Evolutionary conservation across 2,888 invertebrate species (phyloP), one percentile per base, ranked within the genome.

Genomic region (Sthenelais limicola): DNA sequence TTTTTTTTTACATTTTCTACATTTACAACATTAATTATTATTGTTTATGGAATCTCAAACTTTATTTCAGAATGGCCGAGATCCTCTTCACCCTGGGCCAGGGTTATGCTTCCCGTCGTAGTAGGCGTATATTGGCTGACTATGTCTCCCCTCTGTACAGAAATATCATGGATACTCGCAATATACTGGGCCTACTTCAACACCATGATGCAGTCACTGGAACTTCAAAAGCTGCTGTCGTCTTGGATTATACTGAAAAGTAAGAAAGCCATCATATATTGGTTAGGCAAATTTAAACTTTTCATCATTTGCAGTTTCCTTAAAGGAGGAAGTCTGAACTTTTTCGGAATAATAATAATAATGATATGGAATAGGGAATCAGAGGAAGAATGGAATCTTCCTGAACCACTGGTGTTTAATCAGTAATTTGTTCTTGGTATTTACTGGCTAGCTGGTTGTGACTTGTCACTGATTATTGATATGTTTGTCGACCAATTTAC

Each of bases 141-240:
- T 15, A 47, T 26, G 68, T 49, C 7, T 7, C 68, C 7, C n/a
- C n/a, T n/a, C 62, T 51, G 35, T 72, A 38, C 52, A 28, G 28
- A 38, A 18, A n/a, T 1, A 7, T 73, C 24, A 56, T 32, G 26
- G 48, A 30, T 1, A 62, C 28, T n/a, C 35, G 73, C 1, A 43
- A 67, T 12, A 67, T 52, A 7, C 58, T 58, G 0, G 73, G 56
- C 4, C 33, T 75, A 38, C 70, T 74, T 43, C 75, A 78, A 51
- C 78, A 78, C 69, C 78, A 78, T 56, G 76, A 78, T 32, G 73
- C 77, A 24, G 74, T 78, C 28, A 78, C 77, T 15, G 78, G 76
- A 3, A 78, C 78, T 1, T 54, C 78, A n/a, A 38, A 68, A 24
- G n/a, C 21, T 3, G 18, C 33, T 2, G 77, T 77, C n/a, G 68